Conservation (phyloP, 2,888 invertebrate species). For the Antheraea assamensis region DNA sequence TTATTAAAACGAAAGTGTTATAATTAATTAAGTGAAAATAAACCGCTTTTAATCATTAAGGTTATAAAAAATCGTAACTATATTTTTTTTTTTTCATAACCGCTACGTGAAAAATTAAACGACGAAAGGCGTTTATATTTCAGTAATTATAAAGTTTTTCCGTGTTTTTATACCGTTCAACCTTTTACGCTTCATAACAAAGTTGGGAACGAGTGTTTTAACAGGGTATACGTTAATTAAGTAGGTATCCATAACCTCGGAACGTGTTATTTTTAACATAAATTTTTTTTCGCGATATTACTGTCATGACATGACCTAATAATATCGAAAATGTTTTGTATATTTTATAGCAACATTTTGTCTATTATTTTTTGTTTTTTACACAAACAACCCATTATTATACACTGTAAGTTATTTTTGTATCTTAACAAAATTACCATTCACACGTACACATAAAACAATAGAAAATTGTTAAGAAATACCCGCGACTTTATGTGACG, state of each 20-base stretch:
- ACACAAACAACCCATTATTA: background rate
- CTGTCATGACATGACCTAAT: slow-evolving; percentile 9
- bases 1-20: slow-evolving; percentile 74
- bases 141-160: slow-evolving; percentile 24
- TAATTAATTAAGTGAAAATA: slow-evolving; percentile 75
- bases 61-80: slow-evolving; percentile 40
- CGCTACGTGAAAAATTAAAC: slow-evolving; percentile 21
- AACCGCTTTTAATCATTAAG: slow-evolving; percentile 63
- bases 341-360: background rate
- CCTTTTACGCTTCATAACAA: slow-evolving; percentile 21
- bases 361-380: background rate
- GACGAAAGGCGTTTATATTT: slow-evolving; percentile 22
- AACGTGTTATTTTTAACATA: slow-evolving; percentile 43
- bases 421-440: too few species aligned
- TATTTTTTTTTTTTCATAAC: slow-evolving; percentile 27
- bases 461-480: too few species aligned
- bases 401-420: background rate
- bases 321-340: slow-evolving; percentile 8
- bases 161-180: slow-evolving; percentile 18
- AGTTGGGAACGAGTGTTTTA: slow-evolving; percentile 41
- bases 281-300: background rate
- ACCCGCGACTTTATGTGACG: too few species aligned
- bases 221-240: slow-evolving; percentile 48
- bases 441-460: too few species aligned
- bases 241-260: slow-evolving; percentile 27